These are phyloP conservation scores for Myopa tessellatipennis DNA, from an alignment of 2,888 invertebrate species.

Conservation along the genomic window DNA sequence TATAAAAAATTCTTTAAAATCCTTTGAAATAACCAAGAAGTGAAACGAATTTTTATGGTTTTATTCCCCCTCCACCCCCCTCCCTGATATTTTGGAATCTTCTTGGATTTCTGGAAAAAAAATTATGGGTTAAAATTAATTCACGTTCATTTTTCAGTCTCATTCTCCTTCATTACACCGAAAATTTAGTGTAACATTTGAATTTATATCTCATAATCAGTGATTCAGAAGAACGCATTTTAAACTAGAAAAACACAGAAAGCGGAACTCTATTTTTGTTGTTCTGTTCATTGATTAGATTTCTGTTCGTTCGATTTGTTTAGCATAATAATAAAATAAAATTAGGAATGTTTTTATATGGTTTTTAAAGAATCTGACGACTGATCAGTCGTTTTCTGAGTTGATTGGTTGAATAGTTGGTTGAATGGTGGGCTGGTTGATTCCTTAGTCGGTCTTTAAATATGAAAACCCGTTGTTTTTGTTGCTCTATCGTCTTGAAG, in stretches of 20 bases:
- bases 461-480: too few relatives aligned
- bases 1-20: background rate
- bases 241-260: background rate
- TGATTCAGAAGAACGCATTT: slow-evolving; percentile 26
- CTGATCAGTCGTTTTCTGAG: background rate
- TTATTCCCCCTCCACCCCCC: background rate
- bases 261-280: background rate
- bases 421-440: too few relatives aligned
- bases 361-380: background rate
- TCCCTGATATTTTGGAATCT: background rate
- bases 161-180: too few relatives aligned
- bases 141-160: too few relatives aligned
- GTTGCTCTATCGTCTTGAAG: too few relatives aligned
- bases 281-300: background rate
- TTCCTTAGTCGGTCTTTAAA: background rate
- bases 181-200: background rate
- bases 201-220: slow-evolving; percentile 30
- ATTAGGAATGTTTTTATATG: background rate
- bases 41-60: background rate
- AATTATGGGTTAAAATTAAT: background rate
- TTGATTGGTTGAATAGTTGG: background rate
- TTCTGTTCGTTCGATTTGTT: background rate
- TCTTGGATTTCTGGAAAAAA: background rate
- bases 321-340: too few relatives aligned
- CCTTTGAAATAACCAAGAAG: background rate